phyloP scores from a whole-genome alignment of 2,888 invertebrate species.

The Tanytarsus gracilentus region DNA sequence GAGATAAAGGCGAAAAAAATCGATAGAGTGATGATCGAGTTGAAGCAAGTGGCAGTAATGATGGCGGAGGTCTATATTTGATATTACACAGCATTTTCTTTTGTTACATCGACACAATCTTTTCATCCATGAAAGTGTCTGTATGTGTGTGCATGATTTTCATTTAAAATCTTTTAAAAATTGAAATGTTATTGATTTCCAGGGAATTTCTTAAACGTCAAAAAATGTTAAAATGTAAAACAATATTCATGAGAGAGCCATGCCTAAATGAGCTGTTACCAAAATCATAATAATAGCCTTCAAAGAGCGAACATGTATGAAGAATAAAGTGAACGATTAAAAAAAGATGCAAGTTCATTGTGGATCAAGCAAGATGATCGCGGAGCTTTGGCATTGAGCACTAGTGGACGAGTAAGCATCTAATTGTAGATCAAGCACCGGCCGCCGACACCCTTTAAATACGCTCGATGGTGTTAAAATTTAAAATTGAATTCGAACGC shows the following conservation, averaged over 20 bases:
- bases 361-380: not conserved
- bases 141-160: not conserved
- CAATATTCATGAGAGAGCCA: conserved; percentile 6
- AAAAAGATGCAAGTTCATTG: conserved; percentile 24
- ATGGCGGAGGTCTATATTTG: not conserved
- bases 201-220: not conserved
- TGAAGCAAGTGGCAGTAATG: conserved; percentile 14
- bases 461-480: too few species aligned
- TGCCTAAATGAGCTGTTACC: conserved; percentile 25
- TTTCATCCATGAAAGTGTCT: not conserved
- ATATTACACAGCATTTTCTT: conserved; percentile 26
- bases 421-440: conserved; percentile 22
- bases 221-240: conserved; percentile 6
- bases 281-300: conserved; percentile 20
- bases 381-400: not conserved
- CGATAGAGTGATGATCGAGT: conserved; percentile 4
- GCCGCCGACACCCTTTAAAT: conserved; percentile 5
- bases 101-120: too few species aligned
- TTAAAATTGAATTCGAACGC: too few species aligned
- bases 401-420: not conserved
- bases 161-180: conserved; percentile 1
- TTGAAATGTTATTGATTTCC: conserved; percentile 24
- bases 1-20: not conserved
- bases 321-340: not conserved
- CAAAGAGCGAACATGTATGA: too few species aligned